Evolutionary conservation across 2,797 vertebrate genomes (phyloP).

Genomic region (Hypotaenidia okinawae): DNA sequence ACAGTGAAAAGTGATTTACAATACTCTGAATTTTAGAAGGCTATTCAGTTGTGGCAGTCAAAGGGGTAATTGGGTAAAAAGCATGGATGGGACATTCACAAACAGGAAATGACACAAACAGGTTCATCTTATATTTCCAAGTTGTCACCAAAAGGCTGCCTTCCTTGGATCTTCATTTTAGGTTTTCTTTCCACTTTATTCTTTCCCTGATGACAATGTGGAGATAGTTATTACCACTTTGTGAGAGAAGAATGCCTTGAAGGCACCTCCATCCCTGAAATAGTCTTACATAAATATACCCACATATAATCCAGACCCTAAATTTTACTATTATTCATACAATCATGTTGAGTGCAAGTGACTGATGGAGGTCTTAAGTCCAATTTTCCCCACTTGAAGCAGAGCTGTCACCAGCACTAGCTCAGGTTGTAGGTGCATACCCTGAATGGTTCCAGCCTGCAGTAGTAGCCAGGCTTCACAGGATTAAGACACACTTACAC

Average conservation of each 20-base stretch:
- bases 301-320: neutral
- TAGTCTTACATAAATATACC: neutral
- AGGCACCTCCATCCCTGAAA: neutral
- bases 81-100: neutral
- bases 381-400: neutral
- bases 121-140: neutral
- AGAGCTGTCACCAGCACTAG: neutral
- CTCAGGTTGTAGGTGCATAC: neutral
- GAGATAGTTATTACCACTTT: neutral
- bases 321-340: neutral
- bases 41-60: neutral
- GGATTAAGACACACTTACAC: neutral
- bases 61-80: neutral
- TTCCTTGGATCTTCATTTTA: neutral
- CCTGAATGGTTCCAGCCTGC: neutral
- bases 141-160: neutral
- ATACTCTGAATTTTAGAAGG: neutral
- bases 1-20: neutral
- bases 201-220: fast-evolving
- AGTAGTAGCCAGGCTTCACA: neutral
- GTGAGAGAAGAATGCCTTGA: neutral
- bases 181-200: neutral
- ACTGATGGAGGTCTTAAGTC: neutral
- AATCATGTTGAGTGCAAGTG: neutral
- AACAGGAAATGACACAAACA: neutral